Conservation (phyloP, 1,140 invertebrate species). For the Mya arenaria region DNA sequence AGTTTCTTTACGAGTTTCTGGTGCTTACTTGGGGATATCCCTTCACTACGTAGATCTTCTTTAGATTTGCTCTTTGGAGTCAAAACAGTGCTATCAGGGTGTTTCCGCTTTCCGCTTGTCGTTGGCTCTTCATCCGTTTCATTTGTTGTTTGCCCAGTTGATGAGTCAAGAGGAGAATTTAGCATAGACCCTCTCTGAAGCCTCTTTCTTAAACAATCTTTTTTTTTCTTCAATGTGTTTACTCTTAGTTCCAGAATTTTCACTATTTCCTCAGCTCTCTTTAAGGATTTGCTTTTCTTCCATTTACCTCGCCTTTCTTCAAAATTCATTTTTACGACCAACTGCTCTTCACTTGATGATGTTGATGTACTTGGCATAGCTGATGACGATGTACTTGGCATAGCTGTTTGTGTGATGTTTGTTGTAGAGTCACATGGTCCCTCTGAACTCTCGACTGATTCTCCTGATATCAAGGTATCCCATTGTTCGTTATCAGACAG, state of each 20-base stretch:
- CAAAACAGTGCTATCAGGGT: not conserved
- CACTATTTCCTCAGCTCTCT: not conserved
- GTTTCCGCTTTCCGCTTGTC: not conserved
- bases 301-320: not conserved
- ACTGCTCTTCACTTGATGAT: not conserved
- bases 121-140: not conserved
- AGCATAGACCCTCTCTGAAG: not conserved
- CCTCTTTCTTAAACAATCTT: not conserved
- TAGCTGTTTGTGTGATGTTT: not conserved
- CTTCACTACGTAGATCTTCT: not conserved
- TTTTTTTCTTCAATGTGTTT: not conserved
- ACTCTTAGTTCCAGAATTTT: not conserved
- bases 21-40: conserved; percentile 20
- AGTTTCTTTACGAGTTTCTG: conserved; percentile 27
- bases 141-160: not conserved
- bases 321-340: not conserved
- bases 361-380: not conserved
- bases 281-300: not conserved
- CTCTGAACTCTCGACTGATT: too few species aligned
- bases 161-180: not conserved
- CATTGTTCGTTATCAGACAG: too few species aligned
- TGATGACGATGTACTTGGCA: not conserved
- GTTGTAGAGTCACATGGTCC: conserved; percentile 12
- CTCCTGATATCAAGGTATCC: too few species aligned
- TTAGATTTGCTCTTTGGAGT: conserved; percentile 23